phyloP scores from a whole-genome alignment of 92 coral and sea anemone genomes.

The Parazoanthus swiftii region DNA sequence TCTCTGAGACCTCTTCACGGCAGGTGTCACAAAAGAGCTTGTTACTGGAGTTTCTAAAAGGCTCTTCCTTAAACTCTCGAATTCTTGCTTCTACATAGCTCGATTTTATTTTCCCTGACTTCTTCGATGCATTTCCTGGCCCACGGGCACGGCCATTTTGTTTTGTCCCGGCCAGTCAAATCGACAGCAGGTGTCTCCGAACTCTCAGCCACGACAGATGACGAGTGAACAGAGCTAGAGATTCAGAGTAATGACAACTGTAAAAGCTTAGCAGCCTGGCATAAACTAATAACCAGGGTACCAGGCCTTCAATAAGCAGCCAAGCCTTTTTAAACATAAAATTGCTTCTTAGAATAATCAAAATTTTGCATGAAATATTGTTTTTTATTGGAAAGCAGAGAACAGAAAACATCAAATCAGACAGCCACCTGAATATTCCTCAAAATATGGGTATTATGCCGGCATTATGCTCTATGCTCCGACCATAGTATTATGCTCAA shows the following conservation, averaged over 20 bases:
- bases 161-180: slow-evolving; percentile 38
- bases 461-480: slow-evolving; percentile 37
- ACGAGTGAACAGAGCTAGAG: not conserved
- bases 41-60: slow-evolving; percentile 51
- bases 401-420: slow-evolving; percentile 23
- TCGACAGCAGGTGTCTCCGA: slow-evolving; percentile 31
- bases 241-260: slow-evolving; percentile 14
- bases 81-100: slow-evolving; percentile 47
- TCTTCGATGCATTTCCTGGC: slow-evolving; percentile 45
- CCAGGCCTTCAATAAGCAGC: slow-evolving; percentile 41
- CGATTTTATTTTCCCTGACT: slow-evolving; percentile 34
- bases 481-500: slow-evolving; percentile 24
- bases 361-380: slow-evolving; percentile 26
- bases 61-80: slow-evolving; percentile 52
- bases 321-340: slow-evolving; percentile 30
- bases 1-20: slow-evolving; percentile 54
- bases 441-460: slow-evolving; percentile 27
- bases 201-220: slow-evolving; percentile 41
- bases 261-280: slow-evolving; percentile 49
- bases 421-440: slow-evolving; percentile 20
- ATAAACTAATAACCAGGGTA: slow-evolving; percentile 30
- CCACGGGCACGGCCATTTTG: slow-evolving; percentile 44
- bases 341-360: slow-evolving; percentile 2
- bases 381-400: slow-evolving; percentile 20
- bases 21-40: slow-evolving; percentile 52